Conservation (phyloP, 2,113 vertebrate genomes). For the Nannospalax galili region DNA sequence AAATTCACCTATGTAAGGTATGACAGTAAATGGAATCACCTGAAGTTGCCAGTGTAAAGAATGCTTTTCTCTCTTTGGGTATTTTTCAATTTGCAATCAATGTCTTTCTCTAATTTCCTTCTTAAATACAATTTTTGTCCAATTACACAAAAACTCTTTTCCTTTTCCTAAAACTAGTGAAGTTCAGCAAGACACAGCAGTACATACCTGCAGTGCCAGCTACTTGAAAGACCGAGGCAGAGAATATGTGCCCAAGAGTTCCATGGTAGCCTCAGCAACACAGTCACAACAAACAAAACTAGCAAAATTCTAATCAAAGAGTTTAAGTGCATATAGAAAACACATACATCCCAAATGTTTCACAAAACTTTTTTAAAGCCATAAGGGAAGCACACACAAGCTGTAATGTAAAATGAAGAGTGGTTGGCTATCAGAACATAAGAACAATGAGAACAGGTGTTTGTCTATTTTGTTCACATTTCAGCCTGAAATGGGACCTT, state of each 20-base stretch:
- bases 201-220: background rate
- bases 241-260: background rate
- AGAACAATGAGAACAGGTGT: background rate
- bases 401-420: background rate
- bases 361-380: constrained; percentile 11
- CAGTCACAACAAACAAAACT: background rate
- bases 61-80: background rate
- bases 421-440: background rate
- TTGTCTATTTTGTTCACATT: background rate
- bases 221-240: background rate
- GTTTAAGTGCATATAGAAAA: constrained; percentile 25
- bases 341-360: background rate
- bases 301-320: constrained; percentile 7
- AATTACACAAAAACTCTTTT: constrained; percentile 47
- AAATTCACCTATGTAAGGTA: background rate
- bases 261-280: background rate
- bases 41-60: background rate
- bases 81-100: constrained; percentile 28
- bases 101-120: no score
- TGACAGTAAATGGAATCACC: background rate
- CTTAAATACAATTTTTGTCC: constrained; percentile 2
- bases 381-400: background rate
- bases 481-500: background rate
- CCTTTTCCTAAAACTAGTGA: constrained; percentile 46
- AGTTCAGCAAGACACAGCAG: background rate